A percentile compares a stretch with the other conserved stretches of the same genome.
Conservation (phyloP, 2,113 vertebrate genomes). For the Cynocephalus volans region DNA sequence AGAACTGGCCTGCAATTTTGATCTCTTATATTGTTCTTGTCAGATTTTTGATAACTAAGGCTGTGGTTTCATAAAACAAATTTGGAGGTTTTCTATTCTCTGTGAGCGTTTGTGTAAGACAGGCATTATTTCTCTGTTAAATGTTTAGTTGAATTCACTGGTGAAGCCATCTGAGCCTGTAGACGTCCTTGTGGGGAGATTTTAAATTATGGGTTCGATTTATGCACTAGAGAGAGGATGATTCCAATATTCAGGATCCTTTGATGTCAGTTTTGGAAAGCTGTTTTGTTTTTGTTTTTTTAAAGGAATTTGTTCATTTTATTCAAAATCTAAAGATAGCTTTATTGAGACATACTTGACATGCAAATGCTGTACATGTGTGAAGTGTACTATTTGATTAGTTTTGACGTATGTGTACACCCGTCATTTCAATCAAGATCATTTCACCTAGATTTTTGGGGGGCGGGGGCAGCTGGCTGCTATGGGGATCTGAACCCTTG, state of each 20-base stretch:
- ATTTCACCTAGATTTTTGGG: not conserved
- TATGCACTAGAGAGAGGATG: not conserved
- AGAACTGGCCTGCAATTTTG: not conserved
- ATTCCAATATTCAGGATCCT: conserved; percentile 15
- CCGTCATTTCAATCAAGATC: not conserved
- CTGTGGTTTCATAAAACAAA: not conserved
- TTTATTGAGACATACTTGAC: not conserved
- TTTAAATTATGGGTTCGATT: conserved; percentile 31
- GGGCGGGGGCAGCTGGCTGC: too few species aligned
- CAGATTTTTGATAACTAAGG: not conserved
- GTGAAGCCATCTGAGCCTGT: not conserved
- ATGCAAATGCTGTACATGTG: not conserved
- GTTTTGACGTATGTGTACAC: not conserved
- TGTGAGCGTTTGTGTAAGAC: not conserved
- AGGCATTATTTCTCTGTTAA: not conserved
- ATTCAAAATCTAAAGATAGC: not conserved
- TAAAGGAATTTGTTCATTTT: conserved; percentile 24
- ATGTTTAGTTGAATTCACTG: not conserved
- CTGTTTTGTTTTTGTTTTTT: not conserved
- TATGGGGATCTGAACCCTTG: too few species aligned
- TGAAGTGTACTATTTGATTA: not conserved
- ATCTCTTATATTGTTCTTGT: not conserved
- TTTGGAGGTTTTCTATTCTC: not conserved
- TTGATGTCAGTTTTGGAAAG: conserved; percentile 1
- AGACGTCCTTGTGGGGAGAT: not conserved